Base-by-base conservation (phyloP, 2,797 vertebrate genomes). In the Leptoclinus maculatus region DNA sequence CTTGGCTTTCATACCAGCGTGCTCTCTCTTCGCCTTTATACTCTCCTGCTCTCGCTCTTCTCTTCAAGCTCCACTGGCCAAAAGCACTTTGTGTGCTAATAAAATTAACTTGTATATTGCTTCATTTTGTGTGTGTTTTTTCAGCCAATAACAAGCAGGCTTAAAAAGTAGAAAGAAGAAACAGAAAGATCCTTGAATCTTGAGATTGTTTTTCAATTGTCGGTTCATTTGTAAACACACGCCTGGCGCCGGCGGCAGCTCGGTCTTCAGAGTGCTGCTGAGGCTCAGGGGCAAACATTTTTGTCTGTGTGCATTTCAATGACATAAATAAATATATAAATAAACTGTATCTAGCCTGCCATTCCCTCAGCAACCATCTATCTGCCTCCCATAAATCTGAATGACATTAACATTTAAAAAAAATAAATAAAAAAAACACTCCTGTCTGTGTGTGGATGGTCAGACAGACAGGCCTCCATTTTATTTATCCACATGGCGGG, bases 341-440 rank as follows among this genome's bases (percentile, higher is more conserved):
- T 45, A 64, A 88, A 92, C 87, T 85, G 84, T 82, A 92, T 90
- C 87, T 16, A 66, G 76, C 68, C 63, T 43, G 32, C 83, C 79
- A 71, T 64, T 89, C 73, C 74, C 85, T 79, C 74, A 43, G 74
- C 90, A 78, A 34, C 88, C 84, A 69, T 87, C 89, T 88, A 78
- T 84, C 83, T 69, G 80, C 64, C 73, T 80, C 68, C 78, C 88
- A 93, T 93, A 93, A 91, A 93, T 93, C 91, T 92, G 87, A 93
- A 94, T 92, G 90, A 83, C 87, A 93, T 93, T 93, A 93, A 90
- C 91, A 92, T 92, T 93, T 88, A 80, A 89, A 89, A 89, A 89
- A 82, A 78, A 69, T 14, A 25, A 53, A 77, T n/a, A n/a, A 72
- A 66, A 74, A 71, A 17, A n/a, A 57, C 76, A 74, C 63, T 82